phyloP scores from a whole-genome alignment of 2,797 vertebrate genomes.

The Scomberomorus guttatus region DNA sequence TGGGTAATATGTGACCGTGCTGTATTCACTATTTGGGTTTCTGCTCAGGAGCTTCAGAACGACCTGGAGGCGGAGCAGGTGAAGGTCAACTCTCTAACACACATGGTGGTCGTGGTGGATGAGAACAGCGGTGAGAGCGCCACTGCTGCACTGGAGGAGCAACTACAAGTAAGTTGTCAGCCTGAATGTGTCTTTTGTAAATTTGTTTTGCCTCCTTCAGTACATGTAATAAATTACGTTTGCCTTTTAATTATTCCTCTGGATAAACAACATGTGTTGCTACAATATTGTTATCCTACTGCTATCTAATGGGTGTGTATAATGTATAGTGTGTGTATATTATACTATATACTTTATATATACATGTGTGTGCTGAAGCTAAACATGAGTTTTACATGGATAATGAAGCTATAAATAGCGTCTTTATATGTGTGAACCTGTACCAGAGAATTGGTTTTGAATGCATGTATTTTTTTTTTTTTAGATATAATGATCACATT shows the following conservation, averaged over 20 bases:
- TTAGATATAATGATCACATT: too few species aligned
- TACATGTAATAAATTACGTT: not conserved
- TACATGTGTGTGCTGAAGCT: not conserved
- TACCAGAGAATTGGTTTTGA: not conserved
- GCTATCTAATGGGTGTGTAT: not conserved
- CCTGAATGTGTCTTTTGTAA: not conserved
- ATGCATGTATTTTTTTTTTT: too few species aligned
- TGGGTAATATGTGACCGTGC: conserved; percentile 34
- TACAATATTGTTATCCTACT: not conserved
- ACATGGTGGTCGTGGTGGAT: conserved; percentile 99
- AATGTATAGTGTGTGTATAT: too few species aligned
- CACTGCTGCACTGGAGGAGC: conserved; percentile 93
- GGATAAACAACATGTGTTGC: not conserved
- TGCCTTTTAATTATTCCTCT: not conserved
- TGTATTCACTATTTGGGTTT: conserved; percentile 39
- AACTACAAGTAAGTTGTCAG: conserved; percentile 89
- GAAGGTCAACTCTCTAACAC: conserved; percentile 97
- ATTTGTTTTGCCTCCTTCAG: not conserved
- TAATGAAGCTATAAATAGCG: not conserved
- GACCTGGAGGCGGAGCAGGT: conserved; percentile 97
- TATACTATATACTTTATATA: not conserved
- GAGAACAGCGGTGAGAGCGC: conserved; percentile 95
- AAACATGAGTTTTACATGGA: not conserved
- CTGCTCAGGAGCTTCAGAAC: conserved; percentile 90
- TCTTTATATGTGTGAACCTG: not conserved